phyloP scores from a whole-genome alignment of 2,113 vertebrate species.

The Tichodroma muraria region DNA sequence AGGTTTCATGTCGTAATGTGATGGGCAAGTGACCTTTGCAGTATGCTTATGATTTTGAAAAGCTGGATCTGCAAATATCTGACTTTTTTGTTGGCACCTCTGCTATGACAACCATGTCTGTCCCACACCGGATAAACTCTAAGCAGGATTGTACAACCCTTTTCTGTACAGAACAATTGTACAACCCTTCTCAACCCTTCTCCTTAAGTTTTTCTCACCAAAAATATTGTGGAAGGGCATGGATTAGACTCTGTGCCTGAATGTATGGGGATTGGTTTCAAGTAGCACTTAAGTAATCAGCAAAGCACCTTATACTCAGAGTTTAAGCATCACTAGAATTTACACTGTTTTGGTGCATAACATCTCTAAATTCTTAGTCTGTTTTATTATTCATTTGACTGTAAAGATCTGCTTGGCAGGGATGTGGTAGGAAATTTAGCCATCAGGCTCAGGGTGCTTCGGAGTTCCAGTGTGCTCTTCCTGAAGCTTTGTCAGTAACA shows the following conservation, averaged over 20 bases:
- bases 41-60: neutral
- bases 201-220: neutral
- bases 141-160: neutral
- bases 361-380: neutral
- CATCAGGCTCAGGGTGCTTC: neutral
- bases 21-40: neutral
- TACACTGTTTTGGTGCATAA: neutral
- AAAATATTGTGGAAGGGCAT: neutral
- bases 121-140: neutral
- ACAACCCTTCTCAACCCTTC: neutral
- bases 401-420: conserved; percentile 14
- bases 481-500: conserved; percentile 9
- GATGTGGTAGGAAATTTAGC: neutral
- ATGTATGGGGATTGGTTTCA: neutral
- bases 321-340: neutral
- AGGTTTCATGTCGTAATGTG: neutral
- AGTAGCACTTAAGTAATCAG: neutral
- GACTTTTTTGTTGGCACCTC: neutral
- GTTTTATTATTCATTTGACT: conserved; percentile 27
- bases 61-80: neutral
- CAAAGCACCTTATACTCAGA: neutral
- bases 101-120: neutral
- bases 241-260: neutral
- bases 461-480: neutral
- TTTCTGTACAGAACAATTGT: rapidly evolving